These are phyloP conservation scores for Schlechtendalia chinensis DNA, from an alignment of 1,140 invertebrate species.

Conservation along the genomic window DNA sequence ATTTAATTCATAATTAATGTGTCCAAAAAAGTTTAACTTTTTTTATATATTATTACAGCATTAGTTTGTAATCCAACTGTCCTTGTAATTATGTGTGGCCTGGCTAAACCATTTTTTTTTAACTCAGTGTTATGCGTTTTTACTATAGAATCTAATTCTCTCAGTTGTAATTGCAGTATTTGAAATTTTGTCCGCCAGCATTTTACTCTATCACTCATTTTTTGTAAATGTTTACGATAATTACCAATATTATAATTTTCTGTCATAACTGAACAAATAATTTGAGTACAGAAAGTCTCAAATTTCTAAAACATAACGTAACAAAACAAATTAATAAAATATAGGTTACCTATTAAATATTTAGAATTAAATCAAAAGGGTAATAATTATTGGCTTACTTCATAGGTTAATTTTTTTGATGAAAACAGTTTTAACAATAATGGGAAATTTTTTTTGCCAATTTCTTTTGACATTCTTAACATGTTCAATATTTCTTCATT, in stretches of 20 bases:
- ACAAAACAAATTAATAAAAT: background rate
- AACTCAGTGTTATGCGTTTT: background rate
- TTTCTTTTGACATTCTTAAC: background rate
- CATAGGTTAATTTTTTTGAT: background rate
- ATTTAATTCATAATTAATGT: too few species aligned
- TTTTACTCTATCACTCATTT: background rate
- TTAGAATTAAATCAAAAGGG: background rate
- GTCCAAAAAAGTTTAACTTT: constrained; percentile 21
- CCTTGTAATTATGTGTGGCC: constrained; percentile 9
- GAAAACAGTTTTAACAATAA: background rate
- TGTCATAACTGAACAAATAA: background rate
- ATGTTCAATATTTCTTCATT: background rate
- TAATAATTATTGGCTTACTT: background rate
- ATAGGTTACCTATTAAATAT: background rate
- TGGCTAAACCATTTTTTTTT: background rate
- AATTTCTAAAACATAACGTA: constrained; percentile 20
- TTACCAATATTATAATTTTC: background rate
- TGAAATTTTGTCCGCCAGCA: background rate
- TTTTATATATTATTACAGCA: background rate
- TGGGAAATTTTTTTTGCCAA: background rate
- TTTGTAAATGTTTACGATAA: background rate
- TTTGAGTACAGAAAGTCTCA: constrained; percentile 20
- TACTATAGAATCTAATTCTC: background rate
- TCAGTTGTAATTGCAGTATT: background rate
- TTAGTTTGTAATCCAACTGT: constrained; percentile 37